phyloP scores from a whole-genome alignment of 2,797 vertebrate genomes.

The Petrocephalus sullivani region DNA sequence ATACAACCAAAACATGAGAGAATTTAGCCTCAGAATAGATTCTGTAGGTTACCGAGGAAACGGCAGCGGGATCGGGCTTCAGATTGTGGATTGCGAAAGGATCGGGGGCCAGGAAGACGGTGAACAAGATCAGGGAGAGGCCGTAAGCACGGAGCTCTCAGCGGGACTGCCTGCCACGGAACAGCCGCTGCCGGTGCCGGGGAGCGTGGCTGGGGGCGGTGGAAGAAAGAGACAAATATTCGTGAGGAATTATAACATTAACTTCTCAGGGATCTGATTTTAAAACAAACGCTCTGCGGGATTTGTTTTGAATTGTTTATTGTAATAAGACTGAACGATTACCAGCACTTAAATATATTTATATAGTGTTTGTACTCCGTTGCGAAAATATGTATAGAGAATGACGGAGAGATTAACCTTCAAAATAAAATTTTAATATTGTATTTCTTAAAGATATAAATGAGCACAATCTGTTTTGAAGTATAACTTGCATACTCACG shows the following conservation, averaged over 20 bases:
- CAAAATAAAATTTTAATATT: neutral
- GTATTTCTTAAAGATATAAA: constrained; percentile 12
- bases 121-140: constrained; percentile 41
- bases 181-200: constrained; percentile 41
- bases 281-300: constrained; percentile 23
- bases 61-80: constrained; percentile 45
- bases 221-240: constrained; percentile 56
- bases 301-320: constrained; percentile 1
- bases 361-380: constrained; percentile 12
- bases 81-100: constrained; percentile 48
- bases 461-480: constrained; percentile 12
- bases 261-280: constrained; percentile 28
- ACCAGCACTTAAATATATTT: neutral
- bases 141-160: constrained; percentile 18
- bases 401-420: neutral
- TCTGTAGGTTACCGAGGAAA: constrained; percentile 49
- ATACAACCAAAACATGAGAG: constrained; percentile 56
- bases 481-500: neutral
- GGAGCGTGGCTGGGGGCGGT: constrained; percentile 44
- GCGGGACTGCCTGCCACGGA: constrained; percentile 34
- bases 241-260: constrained; percentile 54
- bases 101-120: constrained; percentile 47
- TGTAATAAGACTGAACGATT: neutral
- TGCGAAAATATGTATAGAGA: neutral
- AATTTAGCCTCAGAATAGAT: constrained; percentile 41